Evolutionary conservation across 2,113 vertebrate species (phyloP).

Genomic region (Mola mola): DNA sequence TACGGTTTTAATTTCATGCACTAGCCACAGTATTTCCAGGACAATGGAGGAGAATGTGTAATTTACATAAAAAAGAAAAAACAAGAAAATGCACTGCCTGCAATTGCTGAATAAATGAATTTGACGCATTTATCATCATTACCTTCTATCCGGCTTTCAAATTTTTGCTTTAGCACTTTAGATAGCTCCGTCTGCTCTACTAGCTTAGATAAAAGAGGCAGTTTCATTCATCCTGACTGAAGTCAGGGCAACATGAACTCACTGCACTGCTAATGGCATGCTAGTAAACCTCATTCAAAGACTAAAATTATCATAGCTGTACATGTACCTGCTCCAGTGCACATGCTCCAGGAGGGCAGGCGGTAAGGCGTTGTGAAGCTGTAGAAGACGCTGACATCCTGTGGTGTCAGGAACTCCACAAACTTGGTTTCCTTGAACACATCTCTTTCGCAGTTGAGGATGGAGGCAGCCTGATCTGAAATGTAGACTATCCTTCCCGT

Average conservation of each 20-base stretch:
- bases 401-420: constrained; percentile 93
- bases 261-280: too few species aligned
- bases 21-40: too few species aligned
- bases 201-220: background rate
- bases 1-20: too few species aligned
- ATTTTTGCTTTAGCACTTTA: background rate
- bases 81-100: too few species aligned
- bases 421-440: constrained; percentile 91
- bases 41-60: too few species aligned
- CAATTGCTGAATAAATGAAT: too few species aligned
- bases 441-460: constrained; percentile 88
- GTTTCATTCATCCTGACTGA: background rate
- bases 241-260: too few species aligned
- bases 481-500: constrained; percentile 93
- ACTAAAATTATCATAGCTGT: too few species aligned
- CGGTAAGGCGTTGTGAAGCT: constrained; percentile 91
- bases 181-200: background rate
- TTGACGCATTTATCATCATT: too few species aligned
- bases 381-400: constrained; percentile 94
- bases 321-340: constrained; percentile 85
- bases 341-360: constrained; percentile 91
- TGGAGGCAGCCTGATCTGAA: constrained; percentile 90
- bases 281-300: too few species aligned
- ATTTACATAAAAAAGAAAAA: too few species aligned
- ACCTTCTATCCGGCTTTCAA: too few species aligned